These are phyloP conservation scores for Nephrotoma appendiculata DNA, from an alignment of 2,888 invertebrate species.

Conservation along the genomic window DNA sequence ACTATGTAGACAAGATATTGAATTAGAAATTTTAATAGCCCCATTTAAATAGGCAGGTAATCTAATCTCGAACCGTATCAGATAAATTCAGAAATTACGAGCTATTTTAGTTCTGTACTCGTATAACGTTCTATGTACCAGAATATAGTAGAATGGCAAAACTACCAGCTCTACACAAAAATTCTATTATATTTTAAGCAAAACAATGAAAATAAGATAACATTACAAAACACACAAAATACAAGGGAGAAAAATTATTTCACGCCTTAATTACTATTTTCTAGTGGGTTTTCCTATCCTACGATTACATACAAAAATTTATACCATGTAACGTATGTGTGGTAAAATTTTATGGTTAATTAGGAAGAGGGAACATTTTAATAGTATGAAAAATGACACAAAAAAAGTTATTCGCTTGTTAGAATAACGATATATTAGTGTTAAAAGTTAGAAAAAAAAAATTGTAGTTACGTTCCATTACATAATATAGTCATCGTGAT, in stretches of 20 bases:
- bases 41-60: neutral
- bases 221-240: neutral
- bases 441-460: neutral
- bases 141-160: neutral
- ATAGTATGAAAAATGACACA: neutral
- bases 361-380: neutral
- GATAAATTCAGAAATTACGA: neutral
- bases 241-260: neutral
- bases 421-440: neutral
- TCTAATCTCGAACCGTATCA: neutral
- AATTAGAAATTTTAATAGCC: neutral
- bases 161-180: neutral
- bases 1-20: neutral
- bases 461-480: neutral
- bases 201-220: neutral
- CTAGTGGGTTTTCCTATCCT: neutral
- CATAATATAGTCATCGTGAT: neutral
- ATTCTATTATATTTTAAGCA: neutral
- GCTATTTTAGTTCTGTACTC: no score
- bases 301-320: neutral
- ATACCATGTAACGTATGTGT: neutral
- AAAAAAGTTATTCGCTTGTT: neutral
- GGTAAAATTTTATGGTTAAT: neutral
- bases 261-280: neutral
- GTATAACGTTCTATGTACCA: neutral